Conservation (phyloP, 2,888 invertebrate genomes). For the Tetramorium bicarinatum region DNA sequence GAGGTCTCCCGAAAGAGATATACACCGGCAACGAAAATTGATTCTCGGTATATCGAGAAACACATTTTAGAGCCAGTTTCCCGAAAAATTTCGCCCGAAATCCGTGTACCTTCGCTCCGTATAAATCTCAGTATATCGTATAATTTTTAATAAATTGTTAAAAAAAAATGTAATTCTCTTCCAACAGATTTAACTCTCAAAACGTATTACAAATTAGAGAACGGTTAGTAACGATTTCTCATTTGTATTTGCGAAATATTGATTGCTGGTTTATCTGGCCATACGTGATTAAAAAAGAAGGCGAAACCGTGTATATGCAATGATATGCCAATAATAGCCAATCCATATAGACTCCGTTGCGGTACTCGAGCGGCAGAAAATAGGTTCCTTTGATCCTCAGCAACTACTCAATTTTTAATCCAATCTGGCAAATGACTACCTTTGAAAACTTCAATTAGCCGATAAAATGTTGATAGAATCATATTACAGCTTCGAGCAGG, state of each 20-base stretch:
- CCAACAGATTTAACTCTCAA: not conserved
- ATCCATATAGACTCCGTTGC: not conserved
- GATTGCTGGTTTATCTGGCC: not conserved
- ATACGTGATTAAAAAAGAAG: not conserved
- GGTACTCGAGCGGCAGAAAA: constrained; percentile 54
- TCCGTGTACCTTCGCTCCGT: not conserved
- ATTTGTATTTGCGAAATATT: not conserved
- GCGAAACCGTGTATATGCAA: not conserved
- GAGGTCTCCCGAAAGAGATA: constrained; percentile 27
- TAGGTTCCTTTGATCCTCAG: constrained; percentile 67
- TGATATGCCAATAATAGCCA: not conserved
- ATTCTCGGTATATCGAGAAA: constrained; percentile 13
- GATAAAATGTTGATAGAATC: constrained; percentile 47
- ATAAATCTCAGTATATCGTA: not conserved
- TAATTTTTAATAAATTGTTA: constrained; percentile 3
- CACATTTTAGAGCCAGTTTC: constrained; percentile 10
- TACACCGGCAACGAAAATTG: constrained; percentile 12
- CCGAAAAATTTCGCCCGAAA: not conserved
- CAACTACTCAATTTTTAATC: constrained; percentile 68
- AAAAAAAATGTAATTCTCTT: not conserved
- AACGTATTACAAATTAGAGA: not conserved
- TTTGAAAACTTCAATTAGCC: constrained; percentile 67
- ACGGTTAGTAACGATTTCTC: not conserved
- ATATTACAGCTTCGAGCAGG: constrained; percentile 23
- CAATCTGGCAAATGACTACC: constrained; percentile 47